Conservation (phyloP, 2,888 invertebrate genomes). For the Stictocephala bisonia region DNA sequence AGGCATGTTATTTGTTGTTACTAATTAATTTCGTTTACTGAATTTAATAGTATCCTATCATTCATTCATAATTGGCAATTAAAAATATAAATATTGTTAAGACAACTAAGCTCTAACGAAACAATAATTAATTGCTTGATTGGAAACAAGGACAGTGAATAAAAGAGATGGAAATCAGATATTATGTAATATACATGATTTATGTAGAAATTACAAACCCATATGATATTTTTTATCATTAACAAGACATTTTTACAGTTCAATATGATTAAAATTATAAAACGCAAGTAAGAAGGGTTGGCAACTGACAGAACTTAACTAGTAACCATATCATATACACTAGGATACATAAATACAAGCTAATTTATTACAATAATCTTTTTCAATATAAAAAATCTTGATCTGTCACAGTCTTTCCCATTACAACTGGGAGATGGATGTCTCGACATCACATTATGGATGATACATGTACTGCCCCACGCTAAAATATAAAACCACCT, state of each 20-base stretch:
- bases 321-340: constrained; percentile 36
- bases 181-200: constrained; percentile 35
- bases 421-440: constrained; percentile 39
- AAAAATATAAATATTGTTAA: too few relatives aligned
- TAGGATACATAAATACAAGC: constrained; percentile 33
- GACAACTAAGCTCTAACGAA: too few relatives aligned
- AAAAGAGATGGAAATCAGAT: too few relatives aligned
- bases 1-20: too few relatives aligned
- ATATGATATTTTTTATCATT: constrained; percentile 22
- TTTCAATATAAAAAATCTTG: constrained; percentile 34
- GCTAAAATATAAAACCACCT: not conserved
- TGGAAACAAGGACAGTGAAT: too few relatives aligned
- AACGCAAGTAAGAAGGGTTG: constrained; percentile 5
- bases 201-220: constrained; percentile 41
- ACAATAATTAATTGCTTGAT: too few relatives aligned
- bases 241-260: constrained; percentile 39
- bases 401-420: constrained; percentile 39
- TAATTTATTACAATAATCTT: constrained; percentile 27
- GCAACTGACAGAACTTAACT: constrained; percentile 18
- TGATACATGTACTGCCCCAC: constrained; percentile 25
- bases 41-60: too few relatives aligned
- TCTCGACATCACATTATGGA: constrained; percentile 43
- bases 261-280: constrained; percentile 38
- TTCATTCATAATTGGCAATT: too few relatives aligned
- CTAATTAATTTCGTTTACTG: too few relatives aligned